Evolutionary conservation across 37 sponge, comb jelly and placozoan species (phyloP).

Genomic region (Hexactinellida sp.): DNA sequence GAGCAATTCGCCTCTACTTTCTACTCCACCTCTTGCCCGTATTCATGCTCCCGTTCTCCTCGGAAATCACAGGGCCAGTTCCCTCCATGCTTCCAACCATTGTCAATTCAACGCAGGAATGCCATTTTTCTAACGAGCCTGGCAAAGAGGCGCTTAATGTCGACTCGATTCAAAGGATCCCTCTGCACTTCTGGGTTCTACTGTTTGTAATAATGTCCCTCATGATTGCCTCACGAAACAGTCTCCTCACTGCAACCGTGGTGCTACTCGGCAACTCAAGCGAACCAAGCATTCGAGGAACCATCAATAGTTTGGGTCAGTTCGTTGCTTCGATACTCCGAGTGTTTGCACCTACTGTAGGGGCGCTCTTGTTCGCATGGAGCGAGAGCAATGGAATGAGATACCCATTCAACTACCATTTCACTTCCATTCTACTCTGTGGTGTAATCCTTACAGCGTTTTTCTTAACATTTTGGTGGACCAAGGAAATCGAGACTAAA

Average conservation of each 20-base stretch:
- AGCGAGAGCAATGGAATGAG: constrained; percentile 35
- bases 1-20: not conserved
- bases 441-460: constrained; percentile 3
- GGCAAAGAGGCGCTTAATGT: constrained; percentile 4
- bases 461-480: constrained; percentile 32
- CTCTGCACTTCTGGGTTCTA: not conserved
- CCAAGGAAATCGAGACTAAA: constrained; percentile 52
- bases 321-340: constrained; percentile 44
- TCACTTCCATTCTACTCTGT: constrained; percentile 36
- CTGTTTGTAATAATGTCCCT: not conserved
- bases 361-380: constrained; percentile 68
- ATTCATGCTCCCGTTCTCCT: not conserved
- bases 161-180: not conserved
- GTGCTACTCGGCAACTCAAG: constrained; percentile 16
- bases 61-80: not conserved
- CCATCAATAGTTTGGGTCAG: constrained; percentile 60
- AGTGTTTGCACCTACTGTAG: constrained; percentile 39
- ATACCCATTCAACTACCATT: constrained; percentile 70
- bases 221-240: not conserved
- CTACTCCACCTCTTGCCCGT: not conserved
- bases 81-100: not conserved
- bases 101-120: not conserved
- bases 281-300: constrained; percentile 39
- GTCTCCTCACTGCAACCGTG: constrained; percentile 2
- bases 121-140: not conserved